Base-by-base conservation (phyloP, 2,888 invertebrate genomes). In the Cremastobaeus sp. region DNA sequence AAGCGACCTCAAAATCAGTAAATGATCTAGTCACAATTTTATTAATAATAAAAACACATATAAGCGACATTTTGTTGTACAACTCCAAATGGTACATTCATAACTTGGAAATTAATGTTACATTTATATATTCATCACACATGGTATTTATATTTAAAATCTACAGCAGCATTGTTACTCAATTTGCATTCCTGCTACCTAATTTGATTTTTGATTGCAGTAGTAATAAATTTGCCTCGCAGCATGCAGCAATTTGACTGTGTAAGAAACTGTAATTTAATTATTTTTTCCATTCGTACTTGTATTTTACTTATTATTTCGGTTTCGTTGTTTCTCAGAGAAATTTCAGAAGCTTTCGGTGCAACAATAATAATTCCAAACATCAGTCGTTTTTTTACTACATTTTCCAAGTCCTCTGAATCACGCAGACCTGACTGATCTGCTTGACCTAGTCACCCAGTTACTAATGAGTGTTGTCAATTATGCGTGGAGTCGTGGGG, bases 401-500 rank as follows among this genome's bases (percentile, higher is more conserved):
- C 15, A 18, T 9, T 65, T 65, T 62, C 28, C 32, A 41, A 39
- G 8, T 25, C 3, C 25, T n/a, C n/a, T n/a, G n/a, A 25, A 25
- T 25, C 3, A 47, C 32, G 34, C 37, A 18, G 30, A 35, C 41
- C 30, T 32, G 39, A 65, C 60, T 70, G 66, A 62, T 71, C 62
- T 25, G 52, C 30, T 50, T 75, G 75, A 75, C 75, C 75, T 64
- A 72, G 75, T 75, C 60, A 71, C 75, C 71, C 15, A 72, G 52
- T 59, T 75, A 62, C 60, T 69, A 69, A 64, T 69, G 68, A 76
- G 72, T 69, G 72, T 72, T 76, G 71, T 76, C 72, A 76, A 68
- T 76, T 76, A 76, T 76, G 72, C 76, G 76, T 76, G 57, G 59
- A 72, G 64, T 71, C 68, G 75, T 75, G 41, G 76, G 76, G 76